These are phyloP conservation scores for Micrasema minimum DNA, from an alignment of 1,140 invertebrate species.

Conservation along the genomic window DNA sequence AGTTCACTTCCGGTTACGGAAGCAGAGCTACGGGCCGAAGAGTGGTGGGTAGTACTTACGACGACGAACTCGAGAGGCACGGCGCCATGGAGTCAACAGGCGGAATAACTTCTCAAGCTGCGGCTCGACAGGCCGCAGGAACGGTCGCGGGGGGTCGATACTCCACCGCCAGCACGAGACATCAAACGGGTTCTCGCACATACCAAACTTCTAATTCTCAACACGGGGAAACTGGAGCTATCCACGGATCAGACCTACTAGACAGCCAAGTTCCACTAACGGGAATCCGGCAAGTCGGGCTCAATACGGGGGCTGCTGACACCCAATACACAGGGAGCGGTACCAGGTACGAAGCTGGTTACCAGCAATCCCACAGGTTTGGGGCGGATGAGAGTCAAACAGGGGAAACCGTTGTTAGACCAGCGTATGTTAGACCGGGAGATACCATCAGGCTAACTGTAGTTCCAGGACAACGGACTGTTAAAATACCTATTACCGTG, in stretches of 20 bases:
- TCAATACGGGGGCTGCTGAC: neutral
- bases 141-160: neutral
- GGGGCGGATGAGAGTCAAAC: constrained; percentile 18
- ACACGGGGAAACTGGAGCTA: constrained; percentile 24
- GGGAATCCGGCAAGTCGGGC: constrained; percentile 24
- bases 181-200: neutral
- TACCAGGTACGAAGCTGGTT: constrained; percentile 5
- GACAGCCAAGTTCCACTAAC: constrained; percentile 25
- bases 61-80: neutral
- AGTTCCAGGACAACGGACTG: constrained; percentile 52
- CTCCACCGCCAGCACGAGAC: neutral
- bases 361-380: constrained; percentile 28
- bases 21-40: constrained; percentile 13
- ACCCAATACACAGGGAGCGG: constrained; percentile 22
- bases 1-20: constrained; percentile 11
- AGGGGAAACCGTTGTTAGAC: constrained; percentile 12
- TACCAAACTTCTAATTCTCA: constrained; percentile 1
- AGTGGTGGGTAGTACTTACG: constrained; percentile 5
- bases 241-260: neutral
- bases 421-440: constrained; percentile 58
- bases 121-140: neutral
- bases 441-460: constrained; percentile 56
- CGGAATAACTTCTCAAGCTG: constrained; percentile 10
- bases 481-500: neutral
- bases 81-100: neutral